Evolutionary conservation across 2,113 vertebrate species (phyloP).

Genomic region (Strix uralensis): DNA sequence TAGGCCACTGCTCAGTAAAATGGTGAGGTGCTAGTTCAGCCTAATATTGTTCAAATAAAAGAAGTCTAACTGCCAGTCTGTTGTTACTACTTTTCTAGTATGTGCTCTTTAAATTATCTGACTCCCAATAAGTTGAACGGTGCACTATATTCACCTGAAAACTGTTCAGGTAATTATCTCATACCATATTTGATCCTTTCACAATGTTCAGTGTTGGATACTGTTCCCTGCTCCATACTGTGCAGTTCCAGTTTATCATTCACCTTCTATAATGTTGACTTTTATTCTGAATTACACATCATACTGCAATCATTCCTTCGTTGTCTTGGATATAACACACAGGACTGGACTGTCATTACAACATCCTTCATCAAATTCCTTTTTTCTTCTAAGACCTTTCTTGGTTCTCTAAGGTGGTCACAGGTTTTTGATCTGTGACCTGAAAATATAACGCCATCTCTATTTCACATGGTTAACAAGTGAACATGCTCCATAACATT

Average conservation of each 20-base stretch:
- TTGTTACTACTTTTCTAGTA: background rate
- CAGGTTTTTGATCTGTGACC: background rate
- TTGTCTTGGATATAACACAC: background rate
- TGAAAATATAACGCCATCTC: background rate
- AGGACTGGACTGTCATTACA: background rate
- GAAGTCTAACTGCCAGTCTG: background rate
- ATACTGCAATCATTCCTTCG: rapidly evolving
- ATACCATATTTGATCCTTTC: background rate
- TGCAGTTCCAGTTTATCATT: background rate
- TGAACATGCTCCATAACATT: background rate
- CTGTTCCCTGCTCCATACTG: background rate
- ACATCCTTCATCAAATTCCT: background rate
- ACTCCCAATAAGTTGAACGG: background rate
- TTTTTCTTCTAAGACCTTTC: background rate
- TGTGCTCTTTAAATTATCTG: background rate
- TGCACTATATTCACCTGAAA: background rate
- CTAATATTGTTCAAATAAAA: background rate
- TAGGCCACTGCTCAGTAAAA: background rate
- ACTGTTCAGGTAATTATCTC: slow-evolving; percentile 22
- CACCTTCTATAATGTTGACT: background rate
- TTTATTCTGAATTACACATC: background rate
- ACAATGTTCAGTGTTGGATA: background rate
- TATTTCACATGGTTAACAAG: no score
- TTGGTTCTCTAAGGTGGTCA: background rate
- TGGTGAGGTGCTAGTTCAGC: slow-evolving; percentile 8